Evolutionary conservation across 1,140 invertebrate genomes (phyloP).

Genomic region (Hyles euphorbiae): DNA sequence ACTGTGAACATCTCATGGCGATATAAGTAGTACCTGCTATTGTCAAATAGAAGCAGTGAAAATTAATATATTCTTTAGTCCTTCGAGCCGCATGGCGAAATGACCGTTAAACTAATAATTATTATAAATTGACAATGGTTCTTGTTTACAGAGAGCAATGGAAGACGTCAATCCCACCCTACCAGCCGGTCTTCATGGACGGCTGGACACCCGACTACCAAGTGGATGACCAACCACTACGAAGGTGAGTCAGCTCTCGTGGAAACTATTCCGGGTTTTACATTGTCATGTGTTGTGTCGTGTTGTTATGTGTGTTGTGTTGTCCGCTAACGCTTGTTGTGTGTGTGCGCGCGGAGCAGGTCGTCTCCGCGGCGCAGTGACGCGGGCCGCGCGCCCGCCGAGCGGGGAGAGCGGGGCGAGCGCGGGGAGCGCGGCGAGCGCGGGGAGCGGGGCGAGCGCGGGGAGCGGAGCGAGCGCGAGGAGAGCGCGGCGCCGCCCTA

Average conservation of each 20-base stretch:
- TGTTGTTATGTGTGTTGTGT: slow-evolving; percentile 12
- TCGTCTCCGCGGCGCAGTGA: slow-evolving; percentile 49
- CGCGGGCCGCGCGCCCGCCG: slow-evolving; percentile 23
- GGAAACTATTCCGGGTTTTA: not conserved
- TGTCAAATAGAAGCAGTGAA: no score
- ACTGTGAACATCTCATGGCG: no score
- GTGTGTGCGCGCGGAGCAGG: slow-evolving; percentile 30
- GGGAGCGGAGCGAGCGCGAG: slow-evolving; percentile 20
- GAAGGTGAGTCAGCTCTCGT: slow-evolving; percentile 50
- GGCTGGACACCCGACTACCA: slow-evolving; percentile 95
- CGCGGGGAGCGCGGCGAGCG: slow-evolving; percentile 16
- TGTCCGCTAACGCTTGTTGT: slow-evolving; percentile 20
- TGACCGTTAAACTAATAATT: no score
- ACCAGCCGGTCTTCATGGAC: slow-evolving; percentile 96
- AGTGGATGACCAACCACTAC: slow-evolving; percentile 80
- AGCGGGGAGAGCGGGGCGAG: slow-evolving; percentile 15
- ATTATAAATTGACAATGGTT: not conserved
- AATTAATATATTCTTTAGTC: no score
- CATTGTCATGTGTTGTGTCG: slow-evolving; percentile 16
- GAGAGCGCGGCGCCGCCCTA: slow-evolving; percentile 22
- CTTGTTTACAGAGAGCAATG: slow-evolving; percentile 85
- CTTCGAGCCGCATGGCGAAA: no score
- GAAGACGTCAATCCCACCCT: slow-evolving; percentile 88
- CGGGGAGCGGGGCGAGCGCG: slow-evolving; percentile 24
- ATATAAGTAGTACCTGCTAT: no score